A percentile compares a stretch with the other conserved stretches of the same genome.
Evolutionary conservation across 2,113 vertebrate species (phyloP).

Genomic region (Podarcis muralis): DNA sequence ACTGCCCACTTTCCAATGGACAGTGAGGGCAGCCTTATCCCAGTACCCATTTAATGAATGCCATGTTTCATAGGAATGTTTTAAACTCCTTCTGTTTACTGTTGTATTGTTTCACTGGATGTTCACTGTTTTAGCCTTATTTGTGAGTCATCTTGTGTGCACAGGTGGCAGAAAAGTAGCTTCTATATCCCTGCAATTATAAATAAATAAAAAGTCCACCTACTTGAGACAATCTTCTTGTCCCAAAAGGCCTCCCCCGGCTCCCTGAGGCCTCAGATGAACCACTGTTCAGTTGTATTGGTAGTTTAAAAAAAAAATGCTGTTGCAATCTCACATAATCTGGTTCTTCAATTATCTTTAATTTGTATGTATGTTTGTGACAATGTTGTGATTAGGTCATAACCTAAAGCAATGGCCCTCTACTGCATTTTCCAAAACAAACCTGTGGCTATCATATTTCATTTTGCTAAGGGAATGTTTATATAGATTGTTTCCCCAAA

Average conservation of each 20-base stretch:
- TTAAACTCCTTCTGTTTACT: not conserved
- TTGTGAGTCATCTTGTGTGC: not conserved
- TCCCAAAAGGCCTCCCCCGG: not conserved
- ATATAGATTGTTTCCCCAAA: slow-evolving; percentile 42
- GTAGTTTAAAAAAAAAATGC: slow-evolving; percentile 3
- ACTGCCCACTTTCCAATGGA: not conserved
- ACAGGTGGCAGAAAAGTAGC: not conserved
- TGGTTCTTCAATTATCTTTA: slow-evolving; percentile 45
- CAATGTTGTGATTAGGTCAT: slow-evolving; percentile 24
- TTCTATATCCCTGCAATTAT: not conserved
- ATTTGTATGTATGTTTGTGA: slow-evolving; percentile 29
- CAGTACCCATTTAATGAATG: not conserved
- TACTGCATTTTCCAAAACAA: slow-evolving; percentile 61
- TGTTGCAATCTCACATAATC: slow-evolving; percentile 32
- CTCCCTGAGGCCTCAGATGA: not conserved
- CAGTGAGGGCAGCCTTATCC: not conserved
- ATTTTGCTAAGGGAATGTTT: slow-evolving; percentile 40
- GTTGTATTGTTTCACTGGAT: not conserved
- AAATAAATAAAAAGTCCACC: not conserved
- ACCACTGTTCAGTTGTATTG: not conserved
- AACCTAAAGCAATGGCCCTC: slow-evolving; percentile 46
- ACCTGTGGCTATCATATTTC: slow-evolving; percentile 47
- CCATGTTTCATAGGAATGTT: not conserved
- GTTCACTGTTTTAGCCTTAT: not conserved
- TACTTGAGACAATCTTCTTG: not conserved